Evolutionary conservation across 2,797 vertebrate species (phyloP).

Genomic region (Mormyrops boulengeri): DNA sequence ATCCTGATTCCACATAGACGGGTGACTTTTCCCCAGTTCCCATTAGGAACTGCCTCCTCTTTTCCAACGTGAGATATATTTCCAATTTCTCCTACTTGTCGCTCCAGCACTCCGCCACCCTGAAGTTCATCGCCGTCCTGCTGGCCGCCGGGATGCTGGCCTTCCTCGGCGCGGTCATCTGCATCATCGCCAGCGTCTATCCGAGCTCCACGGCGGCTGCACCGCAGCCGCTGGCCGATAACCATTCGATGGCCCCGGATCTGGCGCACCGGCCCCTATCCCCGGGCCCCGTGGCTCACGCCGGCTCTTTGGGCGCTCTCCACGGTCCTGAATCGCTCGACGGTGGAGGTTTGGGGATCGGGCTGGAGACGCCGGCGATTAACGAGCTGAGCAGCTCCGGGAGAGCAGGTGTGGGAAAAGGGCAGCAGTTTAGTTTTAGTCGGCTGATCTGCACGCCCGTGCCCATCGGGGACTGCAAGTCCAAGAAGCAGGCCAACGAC

Average conservation of each 20-base stretch:
- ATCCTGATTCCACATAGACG: neutral
- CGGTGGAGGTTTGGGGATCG: conserved; percentile 47
- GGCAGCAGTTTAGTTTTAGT: conserved; percentile 69
- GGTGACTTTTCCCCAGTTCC: neutral
- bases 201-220: conserved; percentile 67
- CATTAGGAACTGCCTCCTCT: neutral
- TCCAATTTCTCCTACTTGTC: conserved; percentile 17
- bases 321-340: conserved; percentile 65
- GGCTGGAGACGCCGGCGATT: conserved; percentile 55
- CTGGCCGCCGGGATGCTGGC: conserved; percentile 98
- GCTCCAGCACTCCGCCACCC: conserved; percentile 65
- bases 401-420: conserved; percentile 55
- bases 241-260: conserved; percentile 69
- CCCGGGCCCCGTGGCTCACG: conserved; percentile 54
- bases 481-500: conserved; percentile 70
- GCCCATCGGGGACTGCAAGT: conserved; percentile 74
- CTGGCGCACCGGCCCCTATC: conserved; percentile 41
- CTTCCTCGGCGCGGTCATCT: conserved; percentile 93
- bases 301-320: conserved; percentile 68
- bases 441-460: conserved; percentile 85
- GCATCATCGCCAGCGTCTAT: conserved; percentile 94
- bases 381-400: conserved; percentile 51
- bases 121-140: conserved; percentile 95
- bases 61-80: neutral
- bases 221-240: conserved; percentile 61